phyloP scores from a whole-genome alignment of 2,797 vertebrate species.

The Microtus californicus region DNA sequence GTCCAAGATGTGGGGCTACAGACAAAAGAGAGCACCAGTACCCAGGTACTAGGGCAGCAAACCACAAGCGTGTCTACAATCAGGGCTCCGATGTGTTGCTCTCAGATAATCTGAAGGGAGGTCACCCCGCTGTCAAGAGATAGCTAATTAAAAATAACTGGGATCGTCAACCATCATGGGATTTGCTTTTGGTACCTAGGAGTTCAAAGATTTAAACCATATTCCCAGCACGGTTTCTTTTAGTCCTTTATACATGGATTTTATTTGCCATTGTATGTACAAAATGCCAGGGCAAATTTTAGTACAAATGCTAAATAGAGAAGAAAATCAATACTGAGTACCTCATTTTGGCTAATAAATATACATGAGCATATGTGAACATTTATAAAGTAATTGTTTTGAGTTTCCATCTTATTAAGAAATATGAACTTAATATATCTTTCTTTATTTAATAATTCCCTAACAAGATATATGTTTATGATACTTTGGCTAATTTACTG shows the following conservation, averaged over 20 bases:
- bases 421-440: constrained; percentile 4
- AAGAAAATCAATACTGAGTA: constrained; percentile 41
- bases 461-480: neutral
- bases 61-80: neutral
- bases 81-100: neutral
- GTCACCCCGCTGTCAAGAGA: neutral
- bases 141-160: neutral
- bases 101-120: neutral
- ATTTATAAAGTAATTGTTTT: constrained; percentile 12
- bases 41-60: neutral
- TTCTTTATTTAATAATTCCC: constrained; percentile 8
- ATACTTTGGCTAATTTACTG: constrained; percentile 13
- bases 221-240: neutral
- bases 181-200: neutral
- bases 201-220: constrained; percentile 11
- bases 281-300: neutral
- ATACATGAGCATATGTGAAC: neutral
- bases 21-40: neutral
- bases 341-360: constrained; percentile 19
- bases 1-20: neutral
- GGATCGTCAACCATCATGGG: neutral
- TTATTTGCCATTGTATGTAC: constrained; percentile 25
- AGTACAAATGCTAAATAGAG: neutral
- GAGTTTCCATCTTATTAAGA: constrained; percentile 15
- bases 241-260: neutral